Percentiles rank a stretch among this genome's conserved stretches.
phyloP scores from a whole-genome alignment of 2,113 vertebrate genomes.

The Tychaedon coryphoeus region DNA sequence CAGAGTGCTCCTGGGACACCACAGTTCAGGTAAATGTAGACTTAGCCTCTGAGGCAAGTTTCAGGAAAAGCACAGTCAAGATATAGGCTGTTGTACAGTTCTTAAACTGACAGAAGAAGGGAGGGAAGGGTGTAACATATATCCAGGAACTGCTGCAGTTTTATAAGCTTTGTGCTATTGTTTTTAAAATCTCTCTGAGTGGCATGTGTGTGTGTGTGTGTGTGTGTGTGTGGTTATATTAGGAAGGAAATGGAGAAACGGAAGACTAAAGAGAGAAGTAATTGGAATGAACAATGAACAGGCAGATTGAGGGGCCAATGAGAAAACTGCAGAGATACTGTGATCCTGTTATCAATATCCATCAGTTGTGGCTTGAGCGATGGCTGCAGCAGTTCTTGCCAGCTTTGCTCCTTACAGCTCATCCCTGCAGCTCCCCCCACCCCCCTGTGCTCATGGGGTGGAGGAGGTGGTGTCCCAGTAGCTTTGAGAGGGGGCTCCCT shows the following conservation, averaged over 20 bases:
- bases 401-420: neutral
- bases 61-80: neutral
- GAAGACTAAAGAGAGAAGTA: neutral
- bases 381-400: neutral
- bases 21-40: neutral
- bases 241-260: neutral
- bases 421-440: neutral
- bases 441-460: fast-evolving
- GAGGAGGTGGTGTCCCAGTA: neutral
- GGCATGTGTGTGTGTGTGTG: too few relatives aligned
- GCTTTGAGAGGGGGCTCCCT: neutral
- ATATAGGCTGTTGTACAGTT: neutral
- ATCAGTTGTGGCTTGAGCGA: neutral
- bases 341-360: neutral
- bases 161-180: neutral
- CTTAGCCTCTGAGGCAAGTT: neutral
- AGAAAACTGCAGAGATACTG: neutral
- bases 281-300: neutral
- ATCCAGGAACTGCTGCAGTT: neutral
- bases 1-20: neutral
- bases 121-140: neutral
- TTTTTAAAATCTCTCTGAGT: neutral
- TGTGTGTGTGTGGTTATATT: neutral
- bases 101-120: neutral
- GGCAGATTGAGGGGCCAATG: neutral